Evolutionary conservation across 2,113 vertebrate genomes (phyloP), one percentile per base, ranked within the genome.

Genomic region (Gallinago undulata): DNA sequence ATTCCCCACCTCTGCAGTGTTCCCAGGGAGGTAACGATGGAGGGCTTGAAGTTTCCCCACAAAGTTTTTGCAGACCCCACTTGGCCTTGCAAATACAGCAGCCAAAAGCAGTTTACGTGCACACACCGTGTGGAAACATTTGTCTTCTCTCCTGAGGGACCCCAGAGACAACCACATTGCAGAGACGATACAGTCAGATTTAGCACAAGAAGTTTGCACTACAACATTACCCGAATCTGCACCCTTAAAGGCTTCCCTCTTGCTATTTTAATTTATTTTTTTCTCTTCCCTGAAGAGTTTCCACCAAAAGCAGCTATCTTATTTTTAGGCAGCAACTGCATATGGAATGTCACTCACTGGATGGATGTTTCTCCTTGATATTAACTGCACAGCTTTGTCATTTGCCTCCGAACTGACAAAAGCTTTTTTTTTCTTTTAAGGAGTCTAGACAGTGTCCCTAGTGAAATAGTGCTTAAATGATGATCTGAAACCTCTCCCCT

Each of bases 371-470:
- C 87, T 92, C 7, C 69, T 83, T 45, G 82, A 31, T 92, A 73
- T 85, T 86, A 35, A 51, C 84, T 33, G 83, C 72, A 10, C 31
- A 15, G 94, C 92, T 85, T 91, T 78, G 84, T 92, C 88, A 78
- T 92, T 93, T 94, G 96, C 88, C 89, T 94, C 56, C 1, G 25
- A 63, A 85, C 87, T 92, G 94, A 96, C 89, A 95, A 57, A 91
- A 96, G 84, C 56, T 6, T 68, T 78, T 84, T 84, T 53, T 47
- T 59, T 66, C 35, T 62, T 64, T 81, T 35, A 30, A 84, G 69
- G 56, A 91, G 95, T 96, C 95, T 94, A 95, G 97, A 95, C 91
- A 37, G 53, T 62, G 76, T 96, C 90, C 84, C 56, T 12, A 77
- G 96, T 80, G 95, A 84, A 37, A 63, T n/a, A 76, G 75, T 19